Evolutionary conservation across 1,140 invertebrate genomes (phyloP).

Genomic region (Rhynchophorus ferrugineus): DNA sequence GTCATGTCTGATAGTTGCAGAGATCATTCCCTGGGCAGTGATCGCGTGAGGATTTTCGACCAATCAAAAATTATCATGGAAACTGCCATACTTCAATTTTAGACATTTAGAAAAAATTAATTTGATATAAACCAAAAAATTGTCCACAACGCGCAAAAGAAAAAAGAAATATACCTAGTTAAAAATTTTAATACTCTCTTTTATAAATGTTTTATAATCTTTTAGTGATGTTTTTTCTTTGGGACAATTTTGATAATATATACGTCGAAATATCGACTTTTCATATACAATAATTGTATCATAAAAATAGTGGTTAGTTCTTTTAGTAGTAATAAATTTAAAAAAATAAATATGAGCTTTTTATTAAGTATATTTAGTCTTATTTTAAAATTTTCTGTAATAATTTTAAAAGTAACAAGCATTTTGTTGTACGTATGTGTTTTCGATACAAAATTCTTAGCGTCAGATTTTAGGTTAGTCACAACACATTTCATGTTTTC

Average conservation of each 20-base stretch:
- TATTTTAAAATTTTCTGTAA: conserved; percentile 16
- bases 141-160: conserved; percentile 14
- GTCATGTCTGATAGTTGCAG: neutral
- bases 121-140: conserved; percentile 10
- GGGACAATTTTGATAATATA: conserved; percentile 19
- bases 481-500: neutral
- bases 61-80: conserved; percentile 14
- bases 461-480: conserved; percentile 9
- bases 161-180: conserved; percentile 6
- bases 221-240: conserved; percentile 17
- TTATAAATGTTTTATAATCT: conserved; percentile 23
- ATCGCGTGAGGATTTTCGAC: conserved; percentile 10
- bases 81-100: conserved; percentile 23
- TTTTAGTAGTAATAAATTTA: conserved; percentile 15
- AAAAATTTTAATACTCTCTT: conserved; percentile 19
- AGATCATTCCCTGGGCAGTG: conserved; percentile 15
- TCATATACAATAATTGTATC: conserved; percentile 19
- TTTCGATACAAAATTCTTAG: conserved; percentile 3
- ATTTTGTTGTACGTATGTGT: conserved; percentile 16
- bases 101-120: conserved; percentile 12
- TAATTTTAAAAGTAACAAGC: conserved; percentile 13
- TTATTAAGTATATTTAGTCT: conserved; percentile 10
- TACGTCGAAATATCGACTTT: conserved; percentile 11
- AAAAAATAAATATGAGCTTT: conserved; percentile 11
- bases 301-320: conserved; percentile 18